Evolutionary conservation across 2,888 invertebrate genomes (phyloP), one percentile per base, ranked within the genome.

Genomic region (Phengaris alcon): DNA sequence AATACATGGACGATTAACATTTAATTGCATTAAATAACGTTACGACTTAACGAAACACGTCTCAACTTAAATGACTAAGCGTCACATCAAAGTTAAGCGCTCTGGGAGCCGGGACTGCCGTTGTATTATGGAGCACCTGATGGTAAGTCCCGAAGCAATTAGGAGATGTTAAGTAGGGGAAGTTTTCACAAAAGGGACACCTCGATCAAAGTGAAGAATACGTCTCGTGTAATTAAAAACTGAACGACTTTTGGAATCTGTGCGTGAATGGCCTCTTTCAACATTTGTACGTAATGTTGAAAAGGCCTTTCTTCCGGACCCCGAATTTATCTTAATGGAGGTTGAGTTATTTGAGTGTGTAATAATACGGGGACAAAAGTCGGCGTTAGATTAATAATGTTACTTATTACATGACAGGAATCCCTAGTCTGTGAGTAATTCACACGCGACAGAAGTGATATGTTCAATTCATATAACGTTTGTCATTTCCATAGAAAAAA

Each of bases 301-400:
- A 64, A 8, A 59, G 59, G 59, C 22, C 59, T 22, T 22, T 44
- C 64, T 64, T 64, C 35, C 13, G 64, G 35, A 12, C 12, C 64
- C 35, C 35, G 10, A 64, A 64, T 64, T 64, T 35, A 64, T 64
- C 35, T 64, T 44, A 64, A 64, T 64, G 64, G 64, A 12, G 13
- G 6, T 12, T 44, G 64, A 64, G 35, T 44, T 13, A 64, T 44
- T 64, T 13, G 44, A 64, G 64, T 64, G 64, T 64, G 64, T 64
- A 64, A 64, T 64, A 35, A 3, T 44, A 44, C 12, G 35, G 12
- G 64, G 64, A 64, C 35, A 64, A 64, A 52, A 64, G 59, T 10
- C 10, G 22, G 22, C 22, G 59, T 4, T 22, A 44, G 12, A 64
- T 64, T 64, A 6, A 64, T 64, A 2, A 64, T 64, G 8, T 64